A percentile compares a stretch with the other conserved stretches of the same genome.
phyloP scores from a whole-genome alignment of 2,113 vertebrate genomes.

The Myotis davidii region DNA sequence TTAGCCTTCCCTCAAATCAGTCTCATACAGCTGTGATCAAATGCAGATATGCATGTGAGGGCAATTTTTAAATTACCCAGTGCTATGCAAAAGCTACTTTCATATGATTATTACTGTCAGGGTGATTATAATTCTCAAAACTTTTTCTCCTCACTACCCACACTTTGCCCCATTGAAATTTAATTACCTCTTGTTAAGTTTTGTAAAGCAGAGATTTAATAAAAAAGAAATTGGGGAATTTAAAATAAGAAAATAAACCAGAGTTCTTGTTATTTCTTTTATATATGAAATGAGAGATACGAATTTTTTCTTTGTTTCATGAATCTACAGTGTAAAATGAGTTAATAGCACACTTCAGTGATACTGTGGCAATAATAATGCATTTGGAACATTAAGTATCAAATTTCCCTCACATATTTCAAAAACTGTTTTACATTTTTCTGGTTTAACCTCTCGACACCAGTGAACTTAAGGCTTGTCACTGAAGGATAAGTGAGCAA shows the following conservation, averaged over 20 bases:
- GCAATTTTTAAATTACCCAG: not conserved
- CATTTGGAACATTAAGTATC: slow-evolving; percentile 72
- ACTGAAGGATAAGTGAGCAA: slow-evolving; percentile 74
- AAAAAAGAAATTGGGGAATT: not conserved
- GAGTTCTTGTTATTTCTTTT: slow-evolving; percentile 52
- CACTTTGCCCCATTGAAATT: not conserved
- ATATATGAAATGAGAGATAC: not conserved
- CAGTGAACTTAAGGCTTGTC: slow-evolving; percentile 72
- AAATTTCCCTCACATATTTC: slow-evolving; percentile 73
- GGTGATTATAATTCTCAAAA: not conserved
- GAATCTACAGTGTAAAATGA: slow-evolving; percentile 50
- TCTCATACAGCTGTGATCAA: not conserved
- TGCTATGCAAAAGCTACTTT: not conserved
- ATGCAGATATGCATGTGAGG: not conserved
- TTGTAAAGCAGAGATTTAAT: not conserved
- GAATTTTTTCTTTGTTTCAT: slow-evolving; percentile 64
- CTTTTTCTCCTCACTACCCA: not conserved
- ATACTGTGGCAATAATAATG: slow-evolving; percentile 54
- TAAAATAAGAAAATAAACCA: slow-evolving; percentile 20
- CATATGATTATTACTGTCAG: not conserved
- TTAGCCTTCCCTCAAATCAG: not conserved
- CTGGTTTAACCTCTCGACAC: slow-evolving; percentile 71
- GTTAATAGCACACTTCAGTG: slow-evolving; percentile 44
- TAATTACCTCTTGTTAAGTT: slow-evolving; percentile 39
- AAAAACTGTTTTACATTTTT: slow-evolving; percentile 76